These are phyloP conservation scores for Acanthochromis polyacanthus DNA, from an alignment of 2,113 vertebrate genomes.

Conservation along the genomic window DNA sequence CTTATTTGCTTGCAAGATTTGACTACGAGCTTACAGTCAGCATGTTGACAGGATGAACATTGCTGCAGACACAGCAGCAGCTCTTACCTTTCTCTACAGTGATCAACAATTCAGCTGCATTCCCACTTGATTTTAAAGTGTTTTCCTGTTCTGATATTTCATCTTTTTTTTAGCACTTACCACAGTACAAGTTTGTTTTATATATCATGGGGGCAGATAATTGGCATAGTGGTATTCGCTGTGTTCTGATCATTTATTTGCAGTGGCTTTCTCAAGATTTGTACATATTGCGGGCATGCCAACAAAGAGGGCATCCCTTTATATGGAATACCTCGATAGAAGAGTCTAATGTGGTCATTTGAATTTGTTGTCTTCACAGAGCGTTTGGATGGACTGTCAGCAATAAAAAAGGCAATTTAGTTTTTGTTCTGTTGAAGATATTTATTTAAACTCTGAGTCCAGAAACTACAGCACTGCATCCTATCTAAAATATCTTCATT, in stretches of 20 bases:
- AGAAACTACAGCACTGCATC: neutral
- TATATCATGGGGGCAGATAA: neutral
- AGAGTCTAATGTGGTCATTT: too few relatives aligned
- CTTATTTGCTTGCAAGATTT: neutral
- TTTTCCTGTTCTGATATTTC: neutral
- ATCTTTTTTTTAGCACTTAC: neutral
- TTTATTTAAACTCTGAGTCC: too few relatives aligned
- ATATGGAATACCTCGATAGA: neutral
- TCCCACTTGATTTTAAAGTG: conserved; percentile 25
- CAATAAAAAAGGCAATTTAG: too few relatives aligned
- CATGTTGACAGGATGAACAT: conserved; percentile 6
- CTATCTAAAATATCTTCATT: neutral
- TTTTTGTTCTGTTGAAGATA: too few relatives aligned
- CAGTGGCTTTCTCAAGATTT: neutral
- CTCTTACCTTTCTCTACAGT: conserved; percentile 8
- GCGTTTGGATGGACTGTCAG: too few relatives aligned
- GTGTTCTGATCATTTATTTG: neutral
- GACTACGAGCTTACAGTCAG: conserved; percentile 1
- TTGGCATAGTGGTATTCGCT: neutral
- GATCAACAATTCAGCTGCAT: conserved; percentile 12
- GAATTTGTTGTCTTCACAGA: too few relatives aligned
- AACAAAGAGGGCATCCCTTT: too few relatives aligned
- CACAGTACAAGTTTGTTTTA: neutral
- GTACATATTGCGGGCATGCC: neutral
- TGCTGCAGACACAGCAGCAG: conserved; percentile 15